Evolutionary conservation across 2,888 invertebrate species (phyloP), one percentile per base, ranked within the genome.

Genomic region (Protophormia terraenovae): DNA sequence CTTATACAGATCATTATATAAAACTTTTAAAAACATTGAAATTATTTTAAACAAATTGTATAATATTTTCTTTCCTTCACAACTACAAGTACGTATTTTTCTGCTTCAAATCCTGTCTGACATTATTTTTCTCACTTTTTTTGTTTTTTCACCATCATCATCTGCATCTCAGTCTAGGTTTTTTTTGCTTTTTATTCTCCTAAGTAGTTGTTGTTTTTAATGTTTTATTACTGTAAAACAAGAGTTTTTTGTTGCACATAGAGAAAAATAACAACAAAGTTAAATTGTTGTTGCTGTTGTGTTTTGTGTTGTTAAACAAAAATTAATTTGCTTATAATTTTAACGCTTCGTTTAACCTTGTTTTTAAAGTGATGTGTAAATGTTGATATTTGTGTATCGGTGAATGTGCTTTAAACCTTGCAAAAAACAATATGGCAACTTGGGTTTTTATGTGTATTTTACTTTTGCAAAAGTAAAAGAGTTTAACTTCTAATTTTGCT

Each of bases 281-380:
- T 81, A 24, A 72, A 81, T 71, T 67, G 69, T 80, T 76, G 73
- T 58, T 83, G 80, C 71, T 32, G 75, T 80, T 84, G 29, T 81
- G 76, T 86, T 87, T 80, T 84, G 29, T 81, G 76, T 86, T 87
- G 82, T 82, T 86, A 80, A 90, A 92, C 81, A 84, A 84, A 80
- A 91, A 91, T 91, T 91, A 91, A 91, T 92, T 92, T 91, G 92
- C 92, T 91, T 92, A 91, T 91, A 91, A 92, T 91, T 91, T 91
- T 92, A 91, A 92, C 90, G 91, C 91, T 91, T 91, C 92, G 91
- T 92, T 91, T 92, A 91, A 92, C 91, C 91, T 90, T 90, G 90
- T 92, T 91, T 91, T 73, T 47, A 73, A 73, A 45, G 72, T 60
- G 38, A 60, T 73, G 81, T 41, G 64, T 45, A 47, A 24, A 14